Base-by-base conservation (phyloP, 2,888 invertebrate species). In the Phyllotreta striolata region DNA sequence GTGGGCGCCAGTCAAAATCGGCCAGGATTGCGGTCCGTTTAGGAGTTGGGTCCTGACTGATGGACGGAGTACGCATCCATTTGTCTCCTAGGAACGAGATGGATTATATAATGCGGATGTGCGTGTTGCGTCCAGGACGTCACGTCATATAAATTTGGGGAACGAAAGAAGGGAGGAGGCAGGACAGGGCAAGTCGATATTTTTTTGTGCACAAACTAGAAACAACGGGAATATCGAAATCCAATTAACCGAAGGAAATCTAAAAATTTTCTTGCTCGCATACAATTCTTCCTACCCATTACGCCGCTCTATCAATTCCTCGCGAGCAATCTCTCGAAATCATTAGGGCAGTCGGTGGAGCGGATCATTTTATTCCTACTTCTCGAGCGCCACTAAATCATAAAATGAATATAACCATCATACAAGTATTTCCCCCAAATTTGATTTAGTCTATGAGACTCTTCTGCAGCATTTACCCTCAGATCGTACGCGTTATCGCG, bases 381-480 rank as follows among this genome's bases (percentile, higher is more conserved):
- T 58, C 41, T 60, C 44, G 37, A 52, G 43, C 35, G 52, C 41
- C 52, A 52, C 52, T 60, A 52, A 60, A 65, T 55, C 64, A 58
- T 62, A 61, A 61, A 62, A 62, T 58, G 61, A 65, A 65, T 58
- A 62, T 47, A 57, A 61, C 55, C 58, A 62, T 58, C 58, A 65
- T 55, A 62, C 57, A 65, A 62, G 58, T 64, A 65, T 64, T 66
- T 63, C 61, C 68, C 68, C 64, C 66, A 63, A 68, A 68, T 68
- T 68, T 66, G 68, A 68, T 68, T 68, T 62, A 68, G 66, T 68
- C 66, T 56, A 62, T 52, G 58, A 66, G 60, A 46, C 57, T 60
- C 64, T 66, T 66, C 63, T 49, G 52, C 58, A 35, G 58, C 71
- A 66, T 74, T 72, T 73, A 74, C 76, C 75, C 75, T 71, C 72